Evolutionary conservation across 1,140 invertebrate genomes (phyloP).

Genomic region (Nymphalis io): DNA sequence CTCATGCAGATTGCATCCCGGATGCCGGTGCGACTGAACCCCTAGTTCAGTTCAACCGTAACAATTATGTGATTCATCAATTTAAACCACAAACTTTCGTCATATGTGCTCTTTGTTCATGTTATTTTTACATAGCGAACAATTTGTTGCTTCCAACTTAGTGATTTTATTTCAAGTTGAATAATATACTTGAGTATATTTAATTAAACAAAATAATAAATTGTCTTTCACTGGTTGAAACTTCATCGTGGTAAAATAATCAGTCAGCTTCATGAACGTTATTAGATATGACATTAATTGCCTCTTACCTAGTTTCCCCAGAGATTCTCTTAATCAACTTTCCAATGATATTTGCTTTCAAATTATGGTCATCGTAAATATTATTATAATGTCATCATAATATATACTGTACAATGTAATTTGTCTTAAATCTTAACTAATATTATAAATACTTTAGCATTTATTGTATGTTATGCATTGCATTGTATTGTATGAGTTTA

Average conservation of each 20-base stretch:
- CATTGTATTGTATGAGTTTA: no score
- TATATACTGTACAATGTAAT: no score
- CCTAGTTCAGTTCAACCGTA: slow-evolving; percentile 28
- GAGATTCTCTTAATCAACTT: neutral
- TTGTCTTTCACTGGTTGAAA: neutral
- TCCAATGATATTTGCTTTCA: slow-evolving; percentile 11
- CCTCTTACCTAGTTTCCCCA: slow-evolving; percentile 10
- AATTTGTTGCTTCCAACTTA: neutral
- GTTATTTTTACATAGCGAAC: neutral
- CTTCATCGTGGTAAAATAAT: slow-evolving; percentile 6
- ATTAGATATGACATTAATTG: slow-evolving; percentile 27
- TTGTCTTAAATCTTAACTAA: no score
- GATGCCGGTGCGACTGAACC: slow-evolving; percentile 33
- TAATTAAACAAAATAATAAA: neutral
- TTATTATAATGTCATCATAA: neutral
- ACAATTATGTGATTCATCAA: slow-evolving; percentile 39
- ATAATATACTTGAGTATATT: no score
- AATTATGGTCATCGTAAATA: neutral
- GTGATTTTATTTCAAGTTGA: neutral
- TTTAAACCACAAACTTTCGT: slow-evolving; percentile 28
- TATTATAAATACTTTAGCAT: no score
- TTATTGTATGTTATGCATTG: no score
- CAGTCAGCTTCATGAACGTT: slow-evolving; percentile 24
- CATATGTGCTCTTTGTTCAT: slow-evolving; percentile 14
- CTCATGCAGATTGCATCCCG: slow-evolving; percentile 32